phyloP scores from a whole-genome alignment of 2,797 vertebrate species.

The Intellagama lesueurii region DNA sequence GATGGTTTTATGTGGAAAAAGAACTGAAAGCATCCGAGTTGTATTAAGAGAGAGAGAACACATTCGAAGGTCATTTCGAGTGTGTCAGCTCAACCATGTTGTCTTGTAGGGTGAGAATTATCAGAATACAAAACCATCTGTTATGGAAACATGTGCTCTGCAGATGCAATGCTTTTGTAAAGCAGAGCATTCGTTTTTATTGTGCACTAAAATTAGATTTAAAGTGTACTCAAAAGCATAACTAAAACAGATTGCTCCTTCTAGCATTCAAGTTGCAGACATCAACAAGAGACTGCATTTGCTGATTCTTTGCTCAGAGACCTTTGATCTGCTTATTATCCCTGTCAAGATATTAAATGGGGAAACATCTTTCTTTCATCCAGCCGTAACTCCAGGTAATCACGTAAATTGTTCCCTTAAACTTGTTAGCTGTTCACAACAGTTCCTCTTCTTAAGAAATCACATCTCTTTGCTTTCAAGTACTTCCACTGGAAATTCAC shows the following conservation, averaged over 20 bases:
- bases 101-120: slow-evolving; percentile 60
- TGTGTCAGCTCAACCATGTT: slow-evolving; percentile 35
- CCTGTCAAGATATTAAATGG: slow-evolving; percentile 59
- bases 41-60: neutral
- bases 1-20: neutral
- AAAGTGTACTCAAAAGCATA: slow-evolving; percentile 68
- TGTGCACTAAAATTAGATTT: slow-evolving; percentile 71
- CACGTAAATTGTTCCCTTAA: slow-evolving; percentile 48
- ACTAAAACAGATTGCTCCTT: slow-evolving; percentile 68
- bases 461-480: slow-evolving; percentile 27
- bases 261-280: slow-evolving; percentile 47
- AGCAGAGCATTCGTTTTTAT: slow-evolving; percentile 65
- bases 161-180: slow-evolving; percentile 64
- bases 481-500: slow-evolving; percentile 21
- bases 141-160: slow-evolving; percentile 53
- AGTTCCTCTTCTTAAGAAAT: slow-evolving; percentile 52
- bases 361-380: slow-evolving; percentile 51
- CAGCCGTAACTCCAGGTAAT: slow-evolving; percentile 44
- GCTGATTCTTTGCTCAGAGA: slow-evolving; percentile 53
- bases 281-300: slow-evolving; percentile 38
- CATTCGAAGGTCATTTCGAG: slow-evolving; percentile 60
- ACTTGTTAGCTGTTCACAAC: slow-evolving; percentile 37
- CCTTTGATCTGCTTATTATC: slow-evolving; percentile 59
- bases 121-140: slow-evolving; percentile 68
- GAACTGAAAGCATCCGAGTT: slow-evolving; percentile 2